Base-by-base conservation (phyloP, 2,797 vertebrate species). In the Muraenolepis orangiensis region DNA sequence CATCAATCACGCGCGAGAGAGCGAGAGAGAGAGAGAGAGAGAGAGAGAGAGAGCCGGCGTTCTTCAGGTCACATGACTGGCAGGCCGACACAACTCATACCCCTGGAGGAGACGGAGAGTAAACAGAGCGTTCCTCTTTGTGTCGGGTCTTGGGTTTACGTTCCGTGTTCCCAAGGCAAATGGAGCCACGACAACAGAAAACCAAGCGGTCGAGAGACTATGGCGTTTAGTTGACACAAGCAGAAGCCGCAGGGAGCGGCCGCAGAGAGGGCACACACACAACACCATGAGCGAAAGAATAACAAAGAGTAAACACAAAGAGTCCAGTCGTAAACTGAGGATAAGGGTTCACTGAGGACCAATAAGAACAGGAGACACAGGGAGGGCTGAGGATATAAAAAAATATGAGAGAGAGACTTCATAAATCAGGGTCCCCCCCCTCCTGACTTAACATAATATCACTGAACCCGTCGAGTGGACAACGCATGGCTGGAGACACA, bases 291-390 rank as follows among this genome's bases (percentile, higher is more conserved):
- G 81, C 66, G 76, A 87, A 77, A 80, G 77, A 85, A 85, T 86
- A 86, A 87, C 71, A 86, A 80, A 72, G 77, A 80, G 76, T 84
- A n/a, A n/a, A n/a, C n/a, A n/a, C n/a, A n/a, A n/a, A 72, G 77
- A 80, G 76, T 84, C 75, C 66, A 82, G 88, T 78, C 83, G 42
- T 51, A 82, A 84, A 81, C 82, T 82, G 82, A 76, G 86, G 87
- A 89, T 89, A 90, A 86, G 82, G 79, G 86, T 89, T 84, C 75
- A 23, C 70, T 74, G 81, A 83, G 80, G 86, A 87, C 84, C 78
- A 90, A 92, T 92, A 91, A 92, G 87, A 78, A 76, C 77, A 81
- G 84, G 73, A 73, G 75, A 81, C 80, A 79, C 5, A 84, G 78
- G 78, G 67, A 79, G 82, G 85, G 81, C 80, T 87, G 86, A 82